phyloP scores from a whole-genome alignment of 53 echinoderm and acorn worm genomes.

The Patiria pectinifera region DNA sequence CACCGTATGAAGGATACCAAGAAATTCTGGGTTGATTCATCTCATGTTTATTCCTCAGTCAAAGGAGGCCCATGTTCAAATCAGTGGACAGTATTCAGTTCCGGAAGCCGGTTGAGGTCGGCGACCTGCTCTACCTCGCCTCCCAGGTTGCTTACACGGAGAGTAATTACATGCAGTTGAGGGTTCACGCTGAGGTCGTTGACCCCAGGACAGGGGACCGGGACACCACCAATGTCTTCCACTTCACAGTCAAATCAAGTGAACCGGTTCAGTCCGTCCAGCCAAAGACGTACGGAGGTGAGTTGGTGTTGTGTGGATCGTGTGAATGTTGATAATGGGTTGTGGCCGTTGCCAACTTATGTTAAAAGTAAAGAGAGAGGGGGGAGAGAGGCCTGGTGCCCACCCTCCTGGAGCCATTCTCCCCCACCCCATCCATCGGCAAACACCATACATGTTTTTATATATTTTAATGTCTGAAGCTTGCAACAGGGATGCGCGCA shows the following conservation, averaged over 20 bases:
- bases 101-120: constrained; percentile 93
- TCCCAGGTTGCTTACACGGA: constrained; percentile 92
- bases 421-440: too few relatives aligned
- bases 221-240: constrained; percentile 94
- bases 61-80: constrained; percentile 67
- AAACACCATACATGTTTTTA: too few relatives aligned
- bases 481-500: too few relatives aligned
- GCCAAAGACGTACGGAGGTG: constrained; percentile 97
- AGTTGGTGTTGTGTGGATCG: neutral
- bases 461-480: too few relatives aligned
- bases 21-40: too few relatives aligned
- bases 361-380: too few relatives aligned
- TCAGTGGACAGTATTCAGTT: constrained; percentile 91
- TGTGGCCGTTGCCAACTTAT: neutral
- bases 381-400: too few relatives aligned
- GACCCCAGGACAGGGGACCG: constrained; percentile 78
- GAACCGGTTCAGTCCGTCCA: constrained; percentile 70
- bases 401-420: too few relatives aligned
- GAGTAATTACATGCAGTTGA: constrained; percentile 84
- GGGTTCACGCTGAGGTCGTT: constrained; percentile 95
- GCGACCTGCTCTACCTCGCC: constrained; percentile 86
- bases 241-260: constrained; percentile 86
- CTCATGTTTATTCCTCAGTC: constrained; percentile 54
- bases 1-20: too few relatives aligned
- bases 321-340: too few relatives aligned